These are phyloP conservation scores for Microctenopoma stevenorrisi DNA, from an alignment of 2,797 vertebrate genomes.

Conservation along the genomic window DNA sequence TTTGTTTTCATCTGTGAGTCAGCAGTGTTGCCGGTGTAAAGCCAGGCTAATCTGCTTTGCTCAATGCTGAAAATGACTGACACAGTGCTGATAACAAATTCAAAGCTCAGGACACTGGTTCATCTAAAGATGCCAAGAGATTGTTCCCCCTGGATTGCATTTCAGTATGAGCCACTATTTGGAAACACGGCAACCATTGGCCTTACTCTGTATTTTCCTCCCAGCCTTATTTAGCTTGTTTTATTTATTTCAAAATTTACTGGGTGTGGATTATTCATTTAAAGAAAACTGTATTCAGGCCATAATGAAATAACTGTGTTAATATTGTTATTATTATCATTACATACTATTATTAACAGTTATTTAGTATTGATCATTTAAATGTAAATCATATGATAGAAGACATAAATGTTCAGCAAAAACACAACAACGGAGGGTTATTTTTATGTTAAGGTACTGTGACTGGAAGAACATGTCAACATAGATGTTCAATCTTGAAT, in stretches of 20 bases:
- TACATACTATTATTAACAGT: neutral
- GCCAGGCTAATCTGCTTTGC: slow-evolving; percentile 75
- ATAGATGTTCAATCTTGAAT: too few relatives aligned
- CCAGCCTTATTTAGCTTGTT: neutral
- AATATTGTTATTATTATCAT: too few relatives aligned
- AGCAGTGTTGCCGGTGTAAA: slow-evolving; percentile 48
- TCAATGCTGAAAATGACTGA: slow-evolving; percentile 69
- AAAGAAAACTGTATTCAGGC: neutral
- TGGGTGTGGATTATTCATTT: neutral
- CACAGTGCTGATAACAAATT: slow-evolving; percentile 66
- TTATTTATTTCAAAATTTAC: slow-evolving; percentile 2
- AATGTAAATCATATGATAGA: neutral
- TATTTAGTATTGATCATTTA: neutral
- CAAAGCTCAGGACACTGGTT: slow-evolving; percentile 59
- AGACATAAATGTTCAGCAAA: neutral
- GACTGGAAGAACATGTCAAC: neutral
- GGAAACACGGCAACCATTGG: slow-evolving; percentile 12
- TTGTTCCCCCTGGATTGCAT: slow-evolving; percentile 41
- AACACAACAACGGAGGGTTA: neutral
- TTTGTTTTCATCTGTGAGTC: slow-evolving; percentile 70
- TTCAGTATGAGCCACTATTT: slow-evolving; percentile 22
- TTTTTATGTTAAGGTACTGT: too few relatives aligned
- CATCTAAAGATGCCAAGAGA: slow-evolving; percentile 57
- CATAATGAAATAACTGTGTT: slow-evolving; percentile 1
- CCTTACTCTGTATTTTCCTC: neutral